These are phyloP conservation scores for Smittia sp. DNA, from an alignment of 2,888 invertebrate species.

Conservation along the genomic window DNA sequence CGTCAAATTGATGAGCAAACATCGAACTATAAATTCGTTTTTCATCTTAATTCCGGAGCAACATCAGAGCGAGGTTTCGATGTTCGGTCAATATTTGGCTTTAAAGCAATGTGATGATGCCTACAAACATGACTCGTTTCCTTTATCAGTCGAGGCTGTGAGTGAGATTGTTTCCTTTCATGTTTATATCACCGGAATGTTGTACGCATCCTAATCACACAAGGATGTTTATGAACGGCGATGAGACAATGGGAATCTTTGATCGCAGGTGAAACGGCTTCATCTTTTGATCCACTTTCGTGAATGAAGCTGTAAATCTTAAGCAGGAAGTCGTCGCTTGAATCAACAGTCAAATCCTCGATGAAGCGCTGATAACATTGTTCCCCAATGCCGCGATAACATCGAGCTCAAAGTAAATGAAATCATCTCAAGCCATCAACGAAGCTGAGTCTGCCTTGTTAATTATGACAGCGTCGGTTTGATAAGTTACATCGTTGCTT, in stretches of 20 bases:
- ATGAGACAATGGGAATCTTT: not conserved
- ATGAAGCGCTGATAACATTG: constrained; percentile 13
- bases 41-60: not conserved
- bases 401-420: not conserved
- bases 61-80: not conserved
- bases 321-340: constrained; percentile 11
- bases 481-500: too few species aligned
- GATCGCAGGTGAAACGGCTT: constrained; percentile 16
- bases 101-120: constrained; percentile 4
- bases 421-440: not conserved
- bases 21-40: not conserved
- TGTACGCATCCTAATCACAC: constrained; percentile 7
- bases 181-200: constrained; percentile 6
- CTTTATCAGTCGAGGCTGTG: not conserved
- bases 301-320: constrained; percentile 15
- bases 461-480: constrained; percentile 28
- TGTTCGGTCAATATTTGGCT: constrained; percentile 30
- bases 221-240: not conserved
- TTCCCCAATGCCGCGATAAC: not conserved
- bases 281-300: not conserved
- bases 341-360: constrained; percentile 12
- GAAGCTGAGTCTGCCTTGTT: constrained; percentile 24
- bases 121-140: not conserved
- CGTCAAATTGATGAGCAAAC: constrained; percentile 1
- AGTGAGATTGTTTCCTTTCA: not conserved